Evolutionary conservation across 2,113 vertebrate species (phyloP).

Genomic region (Noctilio leporinus): DNA sequence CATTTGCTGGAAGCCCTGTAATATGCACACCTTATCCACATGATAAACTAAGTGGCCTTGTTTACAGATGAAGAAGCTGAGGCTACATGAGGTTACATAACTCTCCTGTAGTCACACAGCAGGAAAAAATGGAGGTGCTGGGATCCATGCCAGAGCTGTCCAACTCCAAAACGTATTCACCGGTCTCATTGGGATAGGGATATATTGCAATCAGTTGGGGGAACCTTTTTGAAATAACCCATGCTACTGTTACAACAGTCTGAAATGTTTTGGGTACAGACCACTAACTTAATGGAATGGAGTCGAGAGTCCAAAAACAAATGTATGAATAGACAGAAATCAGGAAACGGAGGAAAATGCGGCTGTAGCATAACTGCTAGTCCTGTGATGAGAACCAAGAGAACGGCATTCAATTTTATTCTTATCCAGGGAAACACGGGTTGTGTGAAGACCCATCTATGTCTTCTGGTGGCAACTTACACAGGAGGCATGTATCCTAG

Average conservation of each 20-base stretch:
- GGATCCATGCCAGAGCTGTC: neutral
- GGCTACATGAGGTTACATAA: neutral
- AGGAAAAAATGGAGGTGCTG: neutral
- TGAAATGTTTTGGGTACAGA: constrained; percentile 1
- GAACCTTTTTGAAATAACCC: neutral
- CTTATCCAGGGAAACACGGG: constrained; percentile 70
- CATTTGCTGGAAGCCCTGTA: neutral
- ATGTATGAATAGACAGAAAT: neutral
- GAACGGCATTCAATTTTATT: constrained; percentile 6
- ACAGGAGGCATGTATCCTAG: constrained; percentile 80
- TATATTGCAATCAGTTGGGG: neutral
- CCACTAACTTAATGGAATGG: neutral
- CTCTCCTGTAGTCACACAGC: neutral
- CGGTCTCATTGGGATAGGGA: neutral
- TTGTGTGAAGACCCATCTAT: constrained; percentile 76
- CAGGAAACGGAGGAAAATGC: neutral
- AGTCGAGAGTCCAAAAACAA: neutral
- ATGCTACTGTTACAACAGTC: neutral
- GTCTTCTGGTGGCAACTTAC: constrained; percentile 80
- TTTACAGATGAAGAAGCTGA: neutral
- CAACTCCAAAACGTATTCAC: neutral
- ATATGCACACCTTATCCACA: neutral
- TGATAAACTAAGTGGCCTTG: neutral
- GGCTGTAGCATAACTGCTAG: neutral
- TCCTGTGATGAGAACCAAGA: neutral